Conservation (phyloP, 2,113 vertebrate genomes). For the Porphyrio hochstetteri region DNA sequence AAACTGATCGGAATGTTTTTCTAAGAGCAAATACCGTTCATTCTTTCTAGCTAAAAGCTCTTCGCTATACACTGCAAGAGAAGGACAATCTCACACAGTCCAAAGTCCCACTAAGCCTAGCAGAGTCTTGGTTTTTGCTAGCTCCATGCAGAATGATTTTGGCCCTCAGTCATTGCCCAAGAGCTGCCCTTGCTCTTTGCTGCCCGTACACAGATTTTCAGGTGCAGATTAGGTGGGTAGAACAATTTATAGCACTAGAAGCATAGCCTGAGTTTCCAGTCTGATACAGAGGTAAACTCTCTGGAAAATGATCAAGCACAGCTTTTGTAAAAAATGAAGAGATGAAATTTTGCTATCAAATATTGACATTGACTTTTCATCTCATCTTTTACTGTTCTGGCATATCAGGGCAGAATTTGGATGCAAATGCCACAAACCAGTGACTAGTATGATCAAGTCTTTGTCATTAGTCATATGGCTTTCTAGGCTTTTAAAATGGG, state of each 20-base stretch:
- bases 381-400: not conserved
- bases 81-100: not conserved
- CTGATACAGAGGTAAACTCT: fast-evolving
- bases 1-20: not conserved
- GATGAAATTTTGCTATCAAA: not conserved
- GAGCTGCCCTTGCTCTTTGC: not conserved
- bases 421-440: not conserved
- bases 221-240: not conserved
- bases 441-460: not conserved
- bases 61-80: not conserved
- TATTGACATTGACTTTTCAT: not conserved
- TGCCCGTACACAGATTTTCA: not conserved
- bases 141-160: not conserved
- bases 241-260: not conserved
- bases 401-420: not conserved
- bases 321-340: not conserved
- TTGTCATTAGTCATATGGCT: not conserved
- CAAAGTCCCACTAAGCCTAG: not conserved
- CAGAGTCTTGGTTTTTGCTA: not conserved
- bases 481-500: not conserved
- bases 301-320: not conserved
- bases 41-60: not conserved
- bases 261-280: not conserved
- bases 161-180: not conserved
- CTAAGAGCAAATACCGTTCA: not conserved